phyloP scores from a whole-genome alignment of 2,888 invertebrate species.

The Andrena hattorfiana region DNA sequence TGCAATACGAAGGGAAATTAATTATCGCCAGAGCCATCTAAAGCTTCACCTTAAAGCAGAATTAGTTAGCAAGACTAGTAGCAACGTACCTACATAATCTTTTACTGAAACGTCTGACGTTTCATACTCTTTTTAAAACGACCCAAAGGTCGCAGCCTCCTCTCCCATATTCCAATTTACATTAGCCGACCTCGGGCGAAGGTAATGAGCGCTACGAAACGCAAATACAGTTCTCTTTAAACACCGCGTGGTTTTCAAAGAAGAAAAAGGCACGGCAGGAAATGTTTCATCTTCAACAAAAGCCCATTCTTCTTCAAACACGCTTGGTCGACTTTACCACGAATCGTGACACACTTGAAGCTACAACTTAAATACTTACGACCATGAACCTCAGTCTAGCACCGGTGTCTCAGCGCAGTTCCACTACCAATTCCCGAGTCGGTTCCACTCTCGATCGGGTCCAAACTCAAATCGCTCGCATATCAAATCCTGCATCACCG shows the following conservation, averaged over 20 bases:
- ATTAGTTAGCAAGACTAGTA: background rate
- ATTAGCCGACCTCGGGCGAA: slow-evolving; percentile 31
- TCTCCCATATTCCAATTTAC: slow-evolving; percentile 36
- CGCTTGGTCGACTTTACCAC: background rate
- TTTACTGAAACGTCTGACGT: background rate
- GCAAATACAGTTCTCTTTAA: slow-evolving; percentile 44
- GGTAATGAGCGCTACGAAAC: slow-evolving; percentile 40
- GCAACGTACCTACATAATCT: background rate
- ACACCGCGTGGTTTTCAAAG: background rate
- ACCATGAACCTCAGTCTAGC: background rate
- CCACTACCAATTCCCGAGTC: too few relatives aligned
- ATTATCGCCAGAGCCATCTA: too few relatives aligned
- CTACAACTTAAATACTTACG: background rate
- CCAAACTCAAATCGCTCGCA: background rate
- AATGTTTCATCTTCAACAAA: slow-evolving; percentile 1
- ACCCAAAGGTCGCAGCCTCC: slow-evolving; percentile 1
- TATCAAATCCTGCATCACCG: background rate
- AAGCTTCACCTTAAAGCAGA: background rate
- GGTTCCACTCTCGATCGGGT: too few relatives aligned
- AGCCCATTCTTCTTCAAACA: slow-evolving; percentile 5
- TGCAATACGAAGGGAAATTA: too few relatives aligned
- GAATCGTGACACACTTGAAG: background rate
- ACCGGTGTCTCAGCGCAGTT: too few relatives aligned
- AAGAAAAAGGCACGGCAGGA: slow-evolving; percentile 25
- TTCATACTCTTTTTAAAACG: slow-evolving; percentile 10